Evolutionary conservation across 2,797 vertebrate genomes (phyloP).

Genomic region (Furcifer pardalis): DNA sequence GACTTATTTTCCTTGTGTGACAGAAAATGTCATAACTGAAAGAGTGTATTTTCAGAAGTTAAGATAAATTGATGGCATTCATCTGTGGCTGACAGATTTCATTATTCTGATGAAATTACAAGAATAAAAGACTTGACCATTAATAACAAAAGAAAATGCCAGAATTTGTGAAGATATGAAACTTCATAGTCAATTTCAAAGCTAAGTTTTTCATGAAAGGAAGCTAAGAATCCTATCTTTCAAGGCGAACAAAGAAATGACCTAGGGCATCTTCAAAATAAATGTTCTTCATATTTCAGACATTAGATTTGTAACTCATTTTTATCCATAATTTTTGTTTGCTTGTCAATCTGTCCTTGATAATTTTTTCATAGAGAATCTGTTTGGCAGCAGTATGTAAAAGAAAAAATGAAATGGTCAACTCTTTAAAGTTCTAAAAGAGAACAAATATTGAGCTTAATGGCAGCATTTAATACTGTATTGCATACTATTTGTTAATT

Average conservation of each 20-base stretch:
- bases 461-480: neutral
- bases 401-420: neutral
- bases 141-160: slow-evolving; percentile 11
- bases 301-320: slow-evolving; percentile 2
- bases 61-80: slow-evolving; percentile 74
- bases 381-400: neutral
- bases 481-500: neutral
- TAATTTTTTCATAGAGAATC: neutral
- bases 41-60: slow-evolving; percentile 75
- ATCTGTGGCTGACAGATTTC: slow-evolving; percentile 66
- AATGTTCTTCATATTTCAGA: slow-evolving; percentile 35
- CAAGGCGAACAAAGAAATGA: slow-evolving; percentile 21
- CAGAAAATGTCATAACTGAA: slow-evolving; percentile 66
- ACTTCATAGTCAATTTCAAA: slow-evolving; percentile 50
- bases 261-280: neutral
- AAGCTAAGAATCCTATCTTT: slow-evolving; percentile 49
- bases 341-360: slow-evolving; percentile 8
- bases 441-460: neutral
- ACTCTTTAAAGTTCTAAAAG: neutral
- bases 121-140: slow-evolving; percentile 68
- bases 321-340: neutral
- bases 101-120: slow-evolving; percentile 69
- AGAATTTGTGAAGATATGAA: slow-evolving; percentile 56
- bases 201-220: slow-evolving; percentile 53
- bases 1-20: slow-evolving; percentile 56